Evolutionary conservation across 2,113 vertebrate genomes (phyloP).

Genomic region (Guaruba guarouba): DNA sequence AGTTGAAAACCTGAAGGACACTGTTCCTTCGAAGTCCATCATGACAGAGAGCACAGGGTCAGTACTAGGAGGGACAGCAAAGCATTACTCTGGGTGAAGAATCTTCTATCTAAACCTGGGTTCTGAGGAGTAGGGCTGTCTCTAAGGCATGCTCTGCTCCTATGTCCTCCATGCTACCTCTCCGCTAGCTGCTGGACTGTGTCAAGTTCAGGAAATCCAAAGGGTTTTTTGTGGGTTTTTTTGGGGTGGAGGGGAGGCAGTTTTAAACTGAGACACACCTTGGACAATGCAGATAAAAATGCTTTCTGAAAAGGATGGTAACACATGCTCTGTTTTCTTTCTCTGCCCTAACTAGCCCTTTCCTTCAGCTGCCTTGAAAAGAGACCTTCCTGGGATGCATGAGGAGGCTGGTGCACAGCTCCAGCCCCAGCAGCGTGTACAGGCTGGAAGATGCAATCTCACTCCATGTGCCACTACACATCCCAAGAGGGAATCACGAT

Average conservation of each 20-base stretch:
- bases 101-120: not conserved
- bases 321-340: not conserved
- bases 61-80: not conserved
- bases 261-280: not conserved
- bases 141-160: not conserved
- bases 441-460: not conserved
- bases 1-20: not conserved
- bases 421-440: accelerated
- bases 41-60: not conserved
- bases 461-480: not conserved
- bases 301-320: not conserved
- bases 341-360: not conserved
- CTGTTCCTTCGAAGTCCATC: not conserved
- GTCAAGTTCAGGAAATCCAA: not conserved
- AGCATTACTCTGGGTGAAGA: not conserved
- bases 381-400: no score
- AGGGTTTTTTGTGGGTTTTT: not conserved
- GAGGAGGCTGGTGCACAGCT: not conserved
- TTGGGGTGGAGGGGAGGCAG: accelerated
- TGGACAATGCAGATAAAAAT: not conserved
- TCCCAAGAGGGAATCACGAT: not conserved
- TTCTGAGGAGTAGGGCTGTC: not conserved
- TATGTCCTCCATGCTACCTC: not conserved
- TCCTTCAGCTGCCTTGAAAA: not conserved
- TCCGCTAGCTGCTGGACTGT: not conserved